Conservation (phyloP, 2,888 invertebrate species). For the Tricholauxania praeusta region DNA sequence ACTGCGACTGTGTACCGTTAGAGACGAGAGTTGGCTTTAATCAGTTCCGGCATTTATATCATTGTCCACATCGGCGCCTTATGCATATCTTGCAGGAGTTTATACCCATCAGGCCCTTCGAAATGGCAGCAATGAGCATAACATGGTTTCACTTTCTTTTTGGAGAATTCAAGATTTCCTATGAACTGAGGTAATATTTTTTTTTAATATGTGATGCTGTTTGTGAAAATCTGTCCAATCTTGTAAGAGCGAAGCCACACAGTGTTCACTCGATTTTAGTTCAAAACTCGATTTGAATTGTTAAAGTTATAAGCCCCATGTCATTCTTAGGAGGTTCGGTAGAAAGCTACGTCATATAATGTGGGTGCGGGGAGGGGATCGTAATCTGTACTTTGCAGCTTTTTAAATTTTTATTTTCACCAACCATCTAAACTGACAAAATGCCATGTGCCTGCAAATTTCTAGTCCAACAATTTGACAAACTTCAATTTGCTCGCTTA, state of each 20-base stretch:
- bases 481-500: too few species aligned
- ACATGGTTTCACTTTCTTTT: conserved; percentile 54
- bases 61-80: conserved; percentile 59
- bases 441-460: too few species aligned
- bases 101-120: conserved; percentile 51
- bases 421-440: too few species aligned
- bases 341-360: background rate
- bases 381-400: too few species aligned
- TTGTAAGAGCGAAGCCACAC: background rate
- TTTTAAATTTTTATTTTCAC: too few species aligned
- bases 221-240: too few species aligned
- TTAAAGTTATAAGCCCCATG: too few species aligned
- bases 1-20: conserved; percentile 54
- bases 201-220: background rate
- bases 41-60: conserved; percentile 59
- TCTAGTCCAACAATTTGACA: too few species aligned
- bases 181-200: conserved; percentile 52
- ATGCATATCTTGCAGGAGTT: conserved; percentile 54
- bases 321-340: too few species aligned
- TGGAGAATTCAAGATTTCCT: conserved; percentile 54
- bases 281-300: conserved; percentile 4
- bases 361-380: too few species aligned
- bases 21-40: conserved; percentile 61
- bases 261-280: background rate
- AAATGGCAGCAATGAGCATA: conserved; percentile 54